Evolutionary conservation across 23 tunicate genomes (phyloP).

Genomic region (Oikopleura dioica): DNA sequence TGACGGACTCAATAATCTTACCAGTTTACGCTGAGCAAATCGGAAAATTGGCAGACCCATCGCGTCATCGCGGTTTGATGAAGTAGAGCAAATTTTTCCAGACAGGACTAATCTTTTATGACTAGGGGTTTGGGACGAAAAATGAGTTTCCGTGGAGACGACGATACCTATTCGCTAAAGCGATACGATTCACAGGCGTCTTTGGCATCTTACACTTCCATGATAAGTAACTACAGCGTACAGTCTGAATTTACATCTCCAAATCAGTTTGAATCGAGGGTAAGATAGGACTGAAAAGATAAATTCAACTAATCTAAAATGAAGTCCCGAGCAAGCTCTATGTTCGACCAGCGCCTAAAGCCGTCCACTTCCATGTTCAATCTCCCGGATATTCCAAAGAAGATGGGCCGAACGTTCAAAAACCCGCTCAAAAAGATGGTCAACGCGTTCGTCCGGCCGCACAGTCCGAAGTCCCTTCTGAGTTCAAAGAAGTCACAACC

Average conservation of each 20-base stretch:
- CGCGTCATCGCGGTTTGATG: no score
- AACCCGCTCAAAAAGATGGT: background rate
- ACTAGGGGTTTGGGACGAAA: background rate
- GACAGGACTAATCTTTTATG: no score
- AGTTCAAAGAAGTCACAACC: no score
- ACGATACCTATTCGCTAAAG: background rate
- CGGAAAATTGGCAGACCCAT: background rate
- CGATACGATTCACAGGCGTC: conserved; percentile 13
- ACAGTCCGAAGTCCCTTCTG: background rate
- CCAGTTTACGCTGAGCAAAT: background rate
- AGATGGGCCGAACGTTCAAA: background rate
- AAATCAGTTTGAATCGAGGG: background rate
- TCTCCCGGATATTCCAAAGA: conserved; percentile 8
- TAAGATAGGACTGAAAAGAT: no score
- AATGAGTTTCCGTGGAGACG: background rate
- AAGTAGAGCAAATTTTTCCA: no score
- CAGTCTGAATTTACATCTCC: background rate
- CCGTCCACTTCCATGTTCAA: conserved; percentile 12
- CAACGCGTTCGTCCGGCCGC: background rate
- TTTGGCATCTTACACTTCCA: background rate
- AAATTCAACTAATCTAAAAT: no score
- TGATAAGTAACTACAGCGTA: background rate
- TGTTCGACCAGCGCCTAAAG: background rate
- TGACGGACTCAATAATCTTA: background rate
- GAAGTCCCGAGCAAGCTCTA: background rate